Base-by-base conservation (phyloP, 2,888 invertebrate species). In the Hypena proboscidalis region DNA sequence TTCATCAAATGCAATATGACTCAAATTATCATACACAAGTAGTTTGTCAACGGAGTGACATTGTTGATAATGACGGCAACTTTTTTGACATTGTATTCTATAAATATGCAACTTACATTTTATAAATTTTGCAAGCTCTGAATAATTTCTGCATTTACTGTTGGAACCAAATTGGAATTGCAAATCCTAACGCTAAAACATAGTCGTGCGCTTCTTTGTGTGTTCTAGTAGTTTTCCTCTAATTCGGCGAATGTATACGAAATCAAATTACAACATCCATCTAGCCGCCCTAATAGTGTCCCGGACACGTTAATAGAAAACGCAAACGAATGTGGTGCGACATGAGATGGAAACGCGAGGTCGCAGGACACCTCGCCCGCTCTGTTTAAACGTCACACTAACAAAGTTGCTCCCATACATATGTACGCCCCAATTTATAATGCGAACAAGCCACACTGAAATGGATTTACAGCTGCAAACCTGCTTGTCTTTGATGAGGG, bases 391-490 rank as follows among this genome's bases (percentile, higher is more conserved):
- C 65, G 60, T 52, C 58, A 52, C 64, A 64, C 57, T 64, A 50
- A 69, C 64, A 66, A 64, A 67, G 54, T 67, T 72, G 63, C 59
- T 68, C 13, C 37, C 31, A 61, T 61, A 62, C 50, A 58, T 63
- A 67, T 70, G 67, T 76, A 77, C 74, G 80, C 69, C 80, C 85
- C 83, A 85, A 90, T 90, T 90, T 90, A 90, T 90, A 90, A 88
- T 82, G 80, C 87, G 83, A 86, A 88, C 87, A 85, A 84, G 85
- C 85, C 80, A 87, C 85, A 85, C 80, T 88, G 89, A 90, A 89
- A 87, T 87, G 88, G 90, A 90, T 90, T 90, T 90, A 90, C 90
- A 89, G 90, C 90, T 87, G 87, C 88, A 85, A 88, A 85, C 86
- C 86, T 90, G 86, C 80, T 86, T 85, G 89, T 90, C 90, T 90